Percentiles rank a stretch among this genome's conserved stretches.
These are phyloP conservation scores for Aleadryas rufinucha DNA, from an alignment of 2,113 vertebrate genomes.

Conservation along the genomic window DNA sequence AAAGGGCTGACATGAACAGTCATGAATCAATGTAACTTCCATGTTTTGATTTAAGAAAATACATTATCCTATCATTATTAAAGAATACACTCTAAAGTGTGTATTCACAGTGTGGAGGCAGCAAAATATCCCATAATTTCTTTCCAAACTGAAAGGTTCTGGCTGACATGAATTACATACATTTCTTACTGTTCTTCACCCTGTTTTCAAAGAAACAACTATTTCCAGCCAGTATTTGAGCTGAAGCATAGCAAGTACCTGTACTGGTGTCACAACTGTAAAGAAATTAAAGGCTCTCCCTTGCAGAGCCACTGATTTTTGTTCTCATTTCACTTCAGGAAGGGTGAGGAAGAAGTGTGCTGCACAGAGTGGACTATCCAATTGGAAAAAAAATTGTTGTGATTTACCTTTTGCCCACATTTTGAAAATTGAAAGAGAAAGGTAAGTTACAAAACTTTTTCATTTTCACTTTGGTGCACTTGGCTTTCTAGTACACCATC, in stretches of 20 bases:
- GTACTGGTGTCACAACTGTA: neutral
- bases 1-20: neutral
- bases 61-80: neutral
- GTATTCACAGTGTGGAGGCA: neutral
- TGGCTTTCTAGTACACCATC: neutral
- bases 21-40: neutral
- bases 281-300: neutral
- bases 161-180: neutral
- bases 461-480: slow-evolving; percentile 36
- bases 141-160: neutral
- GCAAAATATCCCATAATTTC: neutral
- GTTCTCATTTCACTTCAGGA: neutral
- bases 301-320: neutral
- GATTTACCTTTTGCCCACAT: neutral
- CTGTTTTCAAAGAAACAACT: neutral
- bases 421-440: slow-evolving; percentile 52
- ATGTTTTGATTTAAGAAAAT: neutral
- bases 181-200: neutral
- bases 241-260: neutral
- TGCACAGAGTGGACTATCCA: neutral
- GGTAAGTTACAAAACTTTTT: neutral
- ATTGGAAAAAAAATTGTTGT: neutral
- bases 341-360: neutral
- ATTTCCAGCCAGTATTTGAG: neutral
- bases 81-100: neutral